Evolutionary conservation across 1,140 invertebrate genomes (phyloP).

Genomic region (Chironomus striatipennis): DNA sequence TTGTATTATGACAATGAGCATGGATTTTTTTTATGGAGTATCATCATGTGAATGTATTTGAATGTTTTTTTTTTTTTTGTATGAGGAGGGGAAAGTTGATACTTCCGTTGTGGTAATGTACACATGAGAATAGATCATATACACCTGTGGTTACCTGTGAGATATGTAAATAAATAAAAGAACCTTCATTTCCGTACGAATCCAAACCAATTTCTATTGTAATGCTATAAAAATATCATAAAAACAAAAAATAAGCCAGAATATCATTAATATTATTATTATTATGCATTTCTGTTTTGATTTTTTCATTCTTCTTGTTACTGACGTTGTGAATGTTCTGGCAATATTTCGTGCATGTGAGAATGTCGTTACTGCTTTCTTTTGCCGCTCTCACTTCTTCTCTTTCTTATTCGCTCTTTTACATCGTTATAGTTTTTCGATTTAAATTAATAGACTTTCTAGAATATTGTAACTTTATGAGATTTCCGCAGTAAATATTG

Average conservation of each 20-base stretch:
- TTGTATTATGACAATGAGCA: neutral
- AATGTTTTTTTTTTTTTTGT: too few species aligned
- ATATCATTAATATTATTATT: neutral
- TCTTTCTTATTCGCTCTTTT: too few species aligned
- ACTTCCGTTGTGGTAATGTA: neutral
- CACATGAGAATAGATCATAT: neutral
- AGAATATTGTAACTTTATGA: too few species aligned
- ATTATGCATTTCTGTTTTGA: conserved; percentile 9
- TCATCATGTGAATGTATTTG: too few species aligned
- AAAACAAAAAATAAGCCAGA: neutral
- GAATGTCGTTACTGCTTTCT: too few species aligned
- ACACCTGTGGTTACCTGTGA: neutral
- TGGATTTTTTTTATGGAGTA: neutral
- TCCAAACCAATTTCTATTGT: neutral
- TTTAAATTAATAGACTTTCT: too few species aligned
- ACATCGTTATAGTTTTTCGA: too few species aligned
- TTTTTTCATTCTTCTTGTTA: neutral
- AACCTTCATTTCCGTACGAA: neutral
- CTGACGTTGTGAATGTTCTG: too few species aligned
- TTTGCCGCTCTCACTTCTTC: too few species aligned
- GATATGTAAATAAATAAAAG: neutral
- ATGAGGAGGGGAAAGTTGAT: neutral
- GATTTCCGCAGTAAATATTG: too few species aligned
- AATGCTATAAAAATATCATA: neutral
- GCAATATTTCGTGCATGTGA: too few species aligned